Conservation (phyloP, 2,888 invertebrate genomes). For the Acrobasis consociella region DNA sequence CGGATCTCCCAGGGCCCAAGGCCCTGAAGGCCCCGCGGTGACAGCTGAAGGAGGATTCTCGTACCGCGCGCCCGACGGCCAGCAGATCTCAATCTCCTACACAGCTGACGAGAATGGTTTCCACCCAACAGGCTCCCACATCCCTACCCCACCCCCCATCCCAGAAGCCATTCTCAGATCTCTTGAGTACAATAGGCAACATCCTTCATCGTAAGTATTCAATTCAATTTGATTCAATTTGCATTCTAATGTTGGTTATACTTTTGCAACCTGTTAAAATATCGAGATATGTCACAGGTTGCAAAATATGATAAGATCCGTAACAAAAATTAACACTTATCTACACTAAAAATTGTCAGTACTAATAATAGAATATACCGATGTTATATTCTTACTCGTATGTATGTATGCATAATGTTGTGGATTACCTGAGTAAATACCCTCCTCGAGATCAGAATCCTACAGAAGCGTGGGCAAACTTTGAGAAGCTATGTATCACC, state of each 20-base stretch:
- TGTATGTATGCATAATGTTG: too few relatives aligned
- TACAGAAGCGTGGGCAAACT: too few relatives aligned
- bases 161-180: conserved; percentile 82
- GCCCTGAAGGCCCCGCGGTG: conserved; percentile 78
- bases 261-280: not conserved
- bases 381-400: too few relatives aligned
- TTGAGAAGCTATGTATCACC: too few relatives aligned
- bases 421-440: too few relatives aligned
- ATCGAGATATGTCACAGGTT: too few relatives aligned
- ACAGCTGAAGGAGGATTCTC: conserved; percentile 86
- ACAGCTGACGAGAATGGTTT: conserved; percentile 88
- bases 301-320: too few relatives aligned
- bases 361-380: too few relatives aligned
- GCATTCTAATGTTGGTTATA: not conserved
- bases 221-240: conserved; percentile 1
- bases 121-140: conserved; percentile 84
- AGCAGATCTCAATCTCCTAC: conserved; percentile 84
- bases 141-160: conserved; percentile 84
- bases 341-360: too few relatives aligned
- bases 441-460: too few relatives aligned
- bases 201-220: conserved; percentile 56
- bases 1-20: conserved; percentile 81
- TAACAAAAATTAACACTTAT: too few relatives aligned
- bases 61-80: conserved; percentile 86
- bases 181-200: conserved; percentile 67